Conservation (phyloP, 1,140 invertebrate genomes). For the Hyposmocoma kahamanoa region DNA sequence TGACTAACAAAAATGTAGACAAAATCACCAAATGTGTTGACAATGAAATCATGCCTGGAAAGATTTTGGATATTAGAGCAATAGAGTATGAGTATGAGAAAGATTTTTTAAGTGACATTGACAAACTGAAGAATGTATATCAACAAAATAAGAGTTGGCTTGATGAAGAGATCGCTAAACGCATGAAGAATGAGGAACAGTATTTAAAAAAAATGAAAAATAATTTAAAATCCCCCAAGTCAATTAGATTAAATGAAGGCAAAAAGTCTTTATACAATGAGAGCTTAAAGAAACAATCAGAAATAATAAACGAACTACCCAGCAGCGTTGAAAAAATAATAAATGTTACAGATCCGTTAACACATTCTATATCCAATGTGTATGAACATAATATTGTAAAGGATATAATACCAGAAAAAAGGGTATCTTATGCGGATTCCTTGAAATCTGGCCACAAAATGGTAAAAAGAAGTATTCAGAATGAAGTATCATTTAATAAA, state of each 20-base stretch:
- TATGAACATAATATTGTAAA: conserved; percentile 5
- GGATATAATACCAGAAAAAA: conserved; percentile 14
- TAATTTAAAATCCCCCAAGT: conserved; percentile 7
- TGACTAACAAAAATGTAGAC: conserved; percentile 41
- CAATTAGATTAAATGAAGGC: not conserved
- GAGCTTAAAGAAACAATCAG: not conserved
- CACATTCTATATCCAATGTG: not conserved
- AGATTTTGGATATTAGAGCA: conserved; percentile 22
- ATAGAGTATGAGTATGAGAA: conserved; percentile 39
- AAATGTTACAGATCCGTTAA: not conserved
- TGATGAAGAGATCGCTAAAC: conserved; percentile 46
- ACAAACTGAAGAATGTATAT: conserved; percentile 49
- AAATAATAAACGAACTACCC: not conserved
- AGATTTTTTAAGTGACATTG: conserved; percentile 42
- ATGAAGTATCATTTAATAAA: conserved; percentile 10
- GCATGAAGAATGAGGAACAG: conserved; percentile 40
- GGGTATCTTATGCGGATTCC: conserved; percentile 46
- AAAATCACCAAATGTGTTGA: conserved; percentile 55
- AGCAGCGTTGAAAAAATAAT: conserved; percentile 1
- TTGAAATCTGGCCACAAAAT: conserved; percentile 30
- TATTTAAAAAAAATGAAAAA: conserved; percentile 28
- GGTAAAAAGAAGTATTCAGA: conserved; percentile 15
- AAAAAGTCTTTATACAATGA: not conserved
- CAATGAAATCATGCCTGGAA: conserved; percentile 23
- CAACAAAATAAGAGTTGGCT: conserved; percentile 55